phyloP scores from a whole-genome alignment of 2,797 vertebrate species.

The Hoplostethus atlanticus region DNA sequence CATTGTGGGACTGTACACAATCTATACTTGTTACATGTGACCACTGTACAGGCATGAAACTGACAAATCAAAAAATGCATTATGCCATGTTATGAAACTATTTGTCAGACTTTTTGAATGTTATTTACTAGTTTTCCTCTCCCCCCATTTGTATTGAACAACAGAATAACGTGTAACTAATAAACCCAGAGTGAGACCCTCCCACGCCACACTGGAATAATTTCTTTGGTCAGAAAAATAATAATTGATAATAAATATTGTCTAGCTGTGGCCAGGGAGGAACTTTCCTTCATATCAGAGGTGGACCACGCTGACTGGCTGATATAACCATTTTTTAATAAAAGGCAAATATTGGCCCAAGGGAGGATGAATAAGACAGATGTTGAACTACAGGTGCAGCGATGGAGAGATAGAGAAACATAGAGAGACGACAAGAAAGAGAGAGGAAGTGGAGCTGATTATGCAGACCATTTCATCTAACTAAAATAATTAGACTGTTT shows the following conservation, averaged over 20 bases:
- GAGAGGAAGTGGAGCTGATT: constrained; percentile 6
- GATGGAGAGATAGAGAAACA: background rate
- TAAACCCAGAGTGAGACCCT: background rate
- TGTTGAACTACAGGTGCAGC: background rate
- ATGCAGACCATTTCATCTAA: constrained; percentile 15
- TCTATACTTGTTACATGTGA: too few relatives aligned
- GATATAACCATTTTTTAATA: constrained; percentile 2
- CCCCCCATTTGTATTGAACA: too few relatives aligned
- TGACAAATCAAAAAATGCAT: too few relatives aligned
- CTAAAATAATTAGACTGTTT: constrained; percentile 42
- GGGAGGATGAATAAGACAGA: constrained; percentile 3
- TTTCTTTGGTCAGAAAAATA: too few relatives aligned
- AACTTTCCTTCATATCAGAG: background rate
- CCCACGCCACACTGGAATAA: too few relatives aligned
- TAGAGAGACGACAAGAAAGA: background rate
- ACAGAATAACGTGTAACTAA: too few relatives aligned
- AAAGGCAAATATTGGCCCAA: constrained; percentile 4
- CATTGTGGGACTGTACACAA: too few relatives aligned
- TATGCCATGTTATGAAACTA: too few relatives aligned
- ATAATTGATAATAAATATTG: background rate
- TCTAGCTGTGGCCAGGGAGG: background rate
- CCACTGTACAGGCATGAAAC: too few relatives aligned
- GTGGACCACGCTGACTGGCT: background rate
- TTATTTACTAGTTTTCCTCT: too few relatives aligned
- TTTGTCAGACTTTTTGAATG: too few relatives aligned